Percentiles rank a stretch among this genome's conserved stretches.
Evolutionary conservation across 2,113 vertebrate genomes (phyloP).

Genomic region (Litocranius walleri): DNA sequence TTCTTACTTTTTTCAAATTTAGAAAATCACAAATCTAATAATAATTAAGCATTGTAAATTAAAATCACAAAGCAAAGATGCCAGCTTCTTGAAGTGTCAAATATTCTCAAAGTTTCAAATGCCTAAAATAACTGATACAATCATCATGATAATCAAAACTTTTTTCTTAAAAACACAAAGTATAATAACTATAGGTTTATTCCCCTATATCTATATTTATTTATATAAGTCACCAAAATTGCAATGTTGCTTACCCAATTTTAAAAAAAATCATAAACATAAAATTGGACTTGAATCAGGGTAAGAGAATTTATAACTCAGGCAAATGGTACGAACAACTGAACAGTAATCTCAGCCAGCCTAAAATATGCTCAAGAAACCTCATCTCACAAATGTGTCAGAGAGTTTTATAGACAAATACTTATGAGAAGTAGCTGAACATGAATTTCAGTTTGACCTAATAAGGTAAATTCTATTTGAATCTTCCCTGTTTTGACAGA

Average conservation of each 20-base stretch:
- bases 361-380: not conserved
- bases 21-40: not conserved
- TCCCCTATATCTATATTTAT: not conserved
- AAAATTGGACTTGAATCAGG: not conserved
- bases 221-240: not conserved
- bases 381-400: not conserved
- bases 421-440: not conserved
- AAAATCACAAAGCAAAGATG: not conserved
- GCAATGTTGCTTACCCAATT: not conserved
- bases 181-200: not conserved
- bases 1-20: not conserved
- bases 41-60: not conserved
- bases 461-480: not conserved
- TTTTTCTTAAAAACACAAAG: not conserved
- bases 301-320: not conserved
- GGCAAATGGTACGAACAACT: not conserved
- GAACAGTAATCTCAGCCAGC: not conserved
- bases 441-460: not conserved
- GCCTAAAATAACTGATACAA: not conserved
- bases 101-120: conserved; percentile 18
- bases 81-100: not conserved
- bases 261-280: not conserved
- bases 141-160: not conserved
- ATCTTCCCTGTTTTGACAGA: conserved; percentile 11
- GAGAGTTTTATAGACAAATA: not conserved